These are phyloP conservation scores for Drosophila mettleri DNA, from an alignment of 2,888 invertebrate genomes.

Conservation along the genomic window DNA sequence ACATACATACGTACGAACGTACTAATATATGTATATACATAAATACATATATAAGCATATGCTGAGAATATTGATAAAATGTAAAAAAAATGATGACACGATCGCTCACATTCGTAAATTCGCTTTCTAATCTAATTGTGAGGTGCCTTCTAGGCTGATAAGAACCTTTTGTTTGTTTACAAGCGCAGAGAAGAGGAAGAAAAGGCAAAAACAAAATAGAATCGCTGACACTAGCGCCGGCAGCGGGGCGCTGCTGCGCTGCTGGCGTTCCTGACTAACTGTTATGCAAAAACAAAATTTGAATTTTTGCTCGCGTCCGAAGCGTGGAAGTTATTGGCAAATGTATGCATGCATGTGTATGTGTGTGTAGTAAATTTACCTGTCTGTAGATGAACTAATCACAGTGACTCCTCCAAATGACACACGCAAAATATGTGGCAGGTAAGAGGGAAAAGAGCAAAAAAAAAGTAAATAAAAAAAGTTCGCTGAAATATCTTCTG, in stretches of 20 bases:
- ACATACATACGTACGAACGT: not conserved
- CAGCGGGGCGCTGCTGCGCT: conserved; percentile 20
- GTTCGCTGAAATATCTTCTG: conserved; percentile 16
- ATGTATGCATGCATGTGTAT: not conserved
- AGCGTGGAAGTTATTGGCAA: conserved; percentile 50
- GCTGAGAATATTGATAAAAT: conserved; percentile 40
- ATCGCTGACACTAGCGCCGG: conserved; percentile 24
- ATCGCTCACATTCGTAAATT: conserved; percentile 28
- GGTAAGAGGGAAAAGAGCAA: conserved; percentile 18
- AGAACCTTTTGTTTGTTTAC: conserved; percentile 58
- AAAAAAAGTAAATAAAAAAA: not conserved
- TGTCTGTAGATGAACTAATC: conserved; percentile 36
- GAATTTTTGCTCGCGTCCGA: conserved; percentile 11
- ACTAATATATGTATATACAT: not conserved
- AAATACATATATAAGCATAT: not conserved
- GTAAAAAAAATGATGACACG: conserved; percentile 23
- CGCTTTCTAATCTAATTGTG: conserved; percentile 20
- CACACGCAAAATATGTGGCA: conserved; percentile 27
- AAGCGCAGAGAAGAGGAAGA: conserved; percentile 5
- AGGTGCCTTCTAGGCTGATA: conserved; percentile 29
- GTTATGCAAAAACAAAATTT: conserved; percentile 46
- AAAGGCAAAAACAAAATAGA: not conserved
- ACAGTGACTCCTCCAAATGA: conserved; percentile 42
- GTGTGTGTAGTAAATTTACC: conserved; percentile 35
- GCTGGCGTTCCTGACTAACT: conserved; percentile 42